phyloP scores from a whole-genome alignment of 2,797 vertebrate species.

The Lithobates sylvaticus region DNA sequence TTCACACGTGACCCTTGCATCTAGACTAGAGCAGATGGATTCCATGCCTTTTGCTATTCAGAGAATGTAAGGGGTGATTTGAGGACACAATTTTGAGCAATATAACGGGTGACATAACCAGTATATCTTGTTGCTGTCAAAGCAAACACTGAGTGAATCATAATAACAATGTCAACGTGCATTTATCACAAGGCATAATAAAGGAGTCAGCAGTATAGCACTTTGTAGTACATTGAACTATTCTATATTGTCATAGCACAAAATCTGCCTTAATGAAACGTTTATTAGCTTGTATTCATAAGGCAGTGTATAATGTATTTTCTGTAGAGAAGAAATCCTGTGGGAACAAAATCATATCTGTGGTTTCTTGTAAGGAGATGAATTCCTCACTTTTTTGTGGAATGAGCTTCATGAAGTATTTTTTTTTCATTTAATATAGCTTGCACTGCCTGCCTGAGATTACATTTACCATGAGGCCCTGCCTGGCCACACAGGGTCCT shows the following conservation, averaged over 20 bases:
- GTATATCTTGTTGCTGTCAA: background rate
- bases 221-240: background rate
- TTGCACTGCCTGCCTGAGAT: no score
- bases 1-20: background rate
- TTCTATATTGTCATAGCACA: no score
- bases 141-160: background rate
- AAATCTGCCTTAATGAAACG: background rate
- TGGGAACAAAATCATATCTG: no score
- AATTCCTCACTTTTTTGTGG: no score
- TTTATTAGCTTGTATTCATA: background rate
- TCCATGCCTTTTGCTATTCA: background rate
- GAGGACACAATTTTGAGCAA: background rate
- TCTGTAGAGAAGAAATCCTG: no score
- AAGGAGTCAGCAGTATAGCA: background rate
- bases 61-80: background rate
- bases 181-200: background rate
- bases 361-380: no score
- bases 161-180: background rate
- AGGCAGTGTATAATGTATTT: background rate
- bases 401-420: no score
- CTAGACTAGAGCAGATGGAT: no score
- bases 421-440: no score
- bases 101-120: background rate
- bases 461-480: no score
- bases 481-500: no score